phyloP scores from a whole-genome alignment of 2,888 invertebrate genomes.

The Campoplex nolae region DNA sequence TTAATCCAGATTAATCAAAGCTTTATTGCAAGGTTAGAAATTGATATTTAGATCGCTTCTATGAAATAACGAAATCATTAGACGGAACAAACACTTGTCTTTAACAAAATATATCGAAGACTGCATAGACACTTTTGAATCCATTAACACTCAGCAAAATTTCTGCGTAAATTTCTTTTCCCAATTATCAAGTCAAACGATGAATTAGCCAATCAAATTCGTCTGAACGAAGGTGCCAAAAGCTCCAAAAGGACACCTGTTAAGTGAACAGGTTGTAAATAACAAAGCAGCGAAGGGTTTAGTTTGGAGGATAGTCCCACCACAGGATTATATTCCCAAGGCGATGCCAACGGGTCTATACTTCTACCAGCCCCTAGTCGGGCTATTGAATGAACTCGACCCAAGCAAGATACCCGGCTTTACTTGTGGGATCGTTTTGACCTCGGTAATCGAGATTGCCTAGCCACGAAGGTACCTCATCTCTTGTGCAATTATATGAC shows the following conservation, averaged over 20 bases:
- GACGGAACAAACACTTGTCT: neutral
- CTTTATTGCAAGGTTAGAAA: neutral
- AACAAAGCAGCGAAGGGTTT: constrained; percentile 15
- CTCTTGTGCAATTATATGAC: constrained; percentile 44
- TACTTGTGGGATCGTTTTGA: constrained; percentile 59
- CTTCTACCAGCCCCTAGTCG: constrained; percentile 22
- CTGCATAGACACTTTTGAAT: neutral
- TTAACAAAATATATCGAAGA: neutral
- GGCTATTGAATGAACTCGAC: constrained; percentile 66
- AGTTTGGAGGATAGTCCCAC: constrained; percentile 33
- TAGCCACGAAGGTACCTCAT: constrained; percentile 66
- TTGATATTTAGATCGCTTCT: neutral
- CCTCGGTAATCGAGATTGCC: constrained; percentile 71
- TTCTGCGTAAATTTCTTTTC: neutral
- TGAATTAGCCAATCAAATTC: neutral
- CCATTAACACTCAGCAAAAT: neutral
- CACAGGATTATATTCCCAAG: constrained; percentile 60
- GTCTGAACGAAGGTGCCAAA: neutral
- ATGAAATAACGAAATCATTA: neutral
- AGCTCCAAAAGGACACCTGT: constrained; percentile 21
- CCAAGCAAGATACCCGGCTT: constrained; percentile 59
- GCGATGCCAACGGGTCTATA: constrained; percentile 39
- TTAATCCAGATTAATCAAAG: neutral
- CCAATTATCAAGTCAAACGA: neutral
- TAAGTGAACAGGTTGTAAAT: constrained; percentile 30